Evolutionary conservation across 2,888 invertebrate genomes (phyloP).

Genomic region (Aporophyla nigra): DNA sequence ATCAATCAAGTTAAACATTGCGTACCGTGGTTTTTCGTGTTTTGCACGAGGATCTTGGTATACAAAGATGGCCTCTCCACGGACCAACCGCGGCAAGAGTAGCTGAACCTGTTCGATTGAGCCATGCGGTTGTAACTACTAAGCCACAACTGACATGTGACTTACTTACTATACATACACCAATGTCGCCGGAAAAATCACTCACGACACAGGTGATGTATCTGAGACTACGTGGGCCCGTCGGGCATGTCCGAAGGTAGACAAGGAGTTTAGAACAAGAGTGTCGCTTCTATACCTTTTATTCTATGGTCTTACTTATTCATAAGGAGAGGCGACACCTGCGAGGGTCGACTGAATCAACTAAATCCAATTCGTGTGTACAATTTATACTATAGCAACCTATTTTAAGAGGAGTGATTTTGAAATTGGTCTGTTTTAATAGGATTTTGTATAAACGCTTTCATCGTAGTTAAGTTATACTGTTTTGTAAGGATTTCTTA

Average conservation of each 20-base stretch:
- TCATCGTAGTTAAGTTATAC: not conserved
- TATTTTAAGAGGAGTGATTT: slow-evolving; percentile 19
- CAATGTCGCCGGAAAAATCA: not conserved
- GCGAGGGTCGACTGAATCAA: slow-evolving; percentile 55
- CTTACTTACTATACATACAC: not conserved
- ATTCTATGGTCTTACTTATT: slow-evolving; percentile 63
- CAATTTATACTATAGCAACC: slow-evolving; percentile 33
- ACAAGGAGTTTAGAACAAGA: not conserved
- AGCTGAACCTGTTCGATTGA: too few species aligned
- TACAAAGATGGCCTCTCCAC: too few species aligned
- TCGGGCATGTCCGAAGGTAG: not conserved
- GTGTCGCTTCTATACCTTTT: slow-evolving; percentile 5
- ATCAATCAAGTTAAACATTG: too few species aligned
- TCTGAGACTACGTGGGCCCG: not conserved
- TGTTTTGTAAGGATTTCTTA: not conserved
- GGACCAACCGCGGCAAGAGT: too few species aligned
- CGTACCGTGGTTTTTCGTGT: too few species aligned
- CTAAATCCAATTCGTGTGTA: slow-evolving; percentile 54
- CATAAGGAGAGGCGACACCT: slow-evolving; percentile 62
- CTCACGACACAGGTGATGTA: not conserved
- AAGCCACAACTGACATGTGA: too few species aligned
- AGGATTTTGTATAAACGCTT: not conserved
- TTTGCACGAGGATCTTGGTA: too few species aligned
- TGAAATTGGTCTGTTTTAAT: not conserved
- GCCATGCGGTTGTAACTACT: too few species aligned